Percentiles rank a stretch among this genome's conserved stretches.
These are phyloP conservation scores for Macrobrachium nipponense DNA, from an alignment of 1,140 invertebrate genomes.

Conservation along the genomic window DNA sequence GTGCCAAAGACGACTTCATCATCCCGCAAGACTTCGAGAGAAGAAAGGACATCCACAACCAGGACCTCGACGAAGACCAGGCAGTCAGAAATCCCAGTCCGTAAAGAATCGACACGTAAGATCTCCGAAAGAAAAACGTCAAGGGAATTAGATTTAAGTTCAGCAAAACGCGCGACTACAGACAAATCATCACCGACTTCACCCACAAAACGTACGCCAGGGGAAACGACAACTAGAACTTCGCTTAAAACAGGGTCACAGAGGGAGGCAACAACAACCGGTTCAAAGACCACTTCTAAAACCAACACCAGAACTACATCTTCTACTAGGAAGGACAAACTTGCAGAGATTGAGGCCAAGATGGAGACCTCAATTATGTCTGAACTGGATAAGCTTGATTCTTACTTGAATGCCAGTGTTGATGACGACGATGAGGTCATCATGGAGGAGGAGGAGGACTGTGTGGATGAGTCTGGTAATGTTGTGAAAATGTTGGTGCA, in stretches of 20 bases:
- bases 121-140: constrained; percentile 50
- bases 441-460: constrained; percentile 61
- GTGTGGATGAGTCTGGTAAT: constrained; percentile 57
- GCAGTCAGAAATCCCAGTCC: constrained; percentile 60
- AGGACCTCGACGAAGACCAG: constrained; percentile 32
- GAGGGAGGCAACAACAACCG: constrained; percentile 48
- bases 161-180: neutral
- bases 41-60: constrained; percentile 20
- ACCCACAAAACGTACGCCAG: constrained; percentile 41
- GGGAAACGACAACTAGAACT: constrained; percentile 24
- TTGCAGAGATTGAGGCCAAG: constrained; percentile 43
- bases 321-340: constrained; percentile 24
- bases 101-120: constrained; percentile 38
- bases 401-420: constrained; percentile 48
- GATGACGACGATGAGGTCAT: constrained; percentile 57
- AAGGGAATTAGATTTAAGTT: constrained; percentile 41
- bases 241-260: constrained; percentile 42
- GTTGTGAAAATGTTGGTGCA: constrained; percentile 62
- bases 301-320: constrained; percentile 2
- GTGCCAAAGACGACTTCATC: constrained; percentile 25
- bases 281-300: constrained; percentile 40
- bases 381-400: constrained; percentile 56
- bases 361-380: constrained; percentile 53
- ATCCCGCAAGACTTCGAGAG: constrained; percentile 22
- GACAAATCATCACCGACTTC: constrained; percentile 54